Percentiles rank a stretch among this genome's conserved stretches.
Conservation (phyloP, 2,113 vertebrate species). For the Oxyura jamaicensis region DNA sequence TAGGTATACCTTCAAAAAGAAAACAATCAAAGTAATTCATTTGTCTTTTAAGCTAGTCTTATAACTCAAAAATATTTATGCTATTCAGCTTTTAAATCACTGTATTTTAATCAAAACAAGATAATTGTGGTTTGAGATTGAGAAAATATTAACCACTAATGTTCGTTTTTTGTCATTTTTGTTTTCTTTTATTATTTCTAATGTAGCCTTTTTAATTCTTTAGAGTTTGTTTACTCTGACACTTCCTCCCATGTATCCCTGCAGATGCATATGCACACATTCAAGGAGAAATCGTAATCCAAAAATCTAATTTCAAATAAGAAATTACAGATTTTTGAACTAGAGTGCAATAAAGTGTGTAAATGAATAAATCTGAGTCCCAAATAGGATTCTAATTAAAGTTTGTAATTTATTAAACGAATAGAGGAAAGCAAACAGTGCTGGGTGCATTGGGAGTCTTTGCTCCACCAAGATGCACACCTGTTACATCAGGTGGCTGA, state of each 20-base stretch:
- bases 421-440: too few species aligned
- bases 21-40: neutral
- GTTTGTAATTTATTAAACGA: too few species aligned
- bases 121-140: neutral
- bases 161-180: too few species aligned
- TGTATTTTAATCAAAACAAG: neutral
- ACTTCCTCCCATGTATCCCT: accelerated
- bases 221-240: neutral
- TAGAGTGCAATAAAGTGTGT: too few species aligned
- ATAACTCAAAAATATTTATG: neutral
- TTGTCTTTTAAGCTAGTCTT: neutral
- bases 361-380: too few species aligned
- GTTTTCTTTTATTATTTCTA: neutral
- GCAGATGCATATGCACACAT: neutral
- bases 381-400: too few species aligned
- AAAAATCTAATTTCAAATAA: constrained; percentile 39
- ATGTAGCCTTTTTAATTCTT: neutral
- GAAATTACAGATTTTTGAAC: constrained; percentile 14
- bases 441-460: too few species aligned
- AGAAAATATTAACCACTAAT: neutral
- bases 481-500: too few species aligned
- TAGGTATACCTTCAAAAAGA: neutral
- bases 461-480: too few species aligned
- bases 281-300: neutral
- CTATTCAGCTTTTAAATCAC: neutral